Conservation (phyloP, 1,140 invertebrate species). For the Mycetomoellerius zeteki region DNA sequence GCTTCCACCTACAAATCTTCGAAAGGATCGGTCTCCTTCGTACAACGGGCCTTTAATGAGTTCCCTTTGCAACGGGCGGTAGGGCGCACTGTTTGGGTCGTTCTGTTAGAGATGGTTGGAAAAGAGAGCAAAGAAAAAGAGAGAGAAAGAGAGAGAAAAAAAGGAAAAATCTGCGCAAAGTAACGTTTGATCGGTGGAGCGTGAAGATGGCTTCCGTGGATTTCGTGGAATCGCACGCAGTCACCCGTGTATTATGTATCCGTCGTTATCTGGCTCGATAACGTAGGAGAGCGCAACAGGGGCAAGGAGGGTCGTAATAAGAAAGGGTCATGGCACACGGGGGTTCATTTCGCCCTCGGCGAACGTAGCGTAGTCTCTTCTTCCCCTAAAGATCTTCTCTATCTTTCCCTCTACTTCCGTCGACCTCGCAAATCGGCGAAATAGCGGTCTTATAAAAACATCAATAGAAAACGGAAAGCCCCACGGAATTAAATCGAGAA, state of each 20-base stretch:
- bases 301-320: conserved; percentile 5
- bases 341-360: conserved; percentile 53
- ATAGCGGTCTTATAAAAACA: conserved; percentile 41
- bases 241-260: conserved; percentile 70
- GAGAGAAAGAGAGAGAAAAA: conserved; percentile 13
- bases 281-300: neutral
- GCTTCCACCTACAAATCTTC: neutral
- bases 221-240: conserved; percentile 66
- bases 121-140: conserved; percentile 12
- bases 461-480: conserved; percentile 49
- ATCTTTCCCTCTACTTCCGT: too few species aligned
- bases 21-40: conserved; percentile 21
- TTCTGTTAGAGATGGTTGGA: neutral
- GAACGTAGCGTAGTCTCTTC: neutral
- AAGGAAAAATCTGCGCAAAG: conserved; percentile 46
- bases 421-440: conserved; percentile 34
- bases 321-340: conserved; percentile 58
- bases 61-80: conserved; percentile 41
- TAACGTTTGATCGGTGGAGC: conserved; percentile 65
- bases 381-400: conserved; percentile 13
- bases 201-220: conserved; percentile 68
- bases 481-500: conserved; percentile 54
- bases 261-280: conserved; percentile 61
- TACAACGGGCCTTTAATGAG: conserved; percentile 63
- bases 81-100: conserved; percentile 13